Evolutionary conservation across 2,888 invertebrate genomes (phyloP).

Genomic region (Arrhopalites spinosus): DNA sequence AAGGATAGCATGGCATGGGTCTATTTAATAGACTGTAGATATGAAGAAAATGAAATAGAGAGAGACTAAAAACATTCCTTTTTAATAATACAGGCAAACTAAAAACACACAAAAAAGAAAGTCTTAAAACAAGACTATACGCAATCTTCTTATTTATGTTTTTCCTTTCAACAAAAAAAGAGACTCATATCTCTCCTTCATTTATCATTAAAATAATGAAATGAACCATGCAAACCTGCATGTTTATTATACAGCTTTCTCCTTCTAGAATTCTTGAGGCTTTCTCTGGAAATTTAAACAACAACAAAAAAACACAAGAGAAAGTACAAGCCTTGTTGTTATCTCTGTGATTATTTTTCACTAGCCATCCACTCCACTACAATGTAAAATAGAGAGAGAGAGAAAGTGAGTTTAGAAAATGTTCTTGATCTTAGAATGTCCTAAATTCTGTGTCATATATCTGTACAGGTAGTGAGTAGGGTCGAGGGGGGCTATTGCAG

Average conservation of each 20-base stretch:
- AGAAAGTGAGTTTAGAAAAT: too few species aligned
- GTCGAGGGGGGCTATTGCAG: too few species aligned
- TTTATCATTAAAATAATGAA: slow-evolving; percentile 23
- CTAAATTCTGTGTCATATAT: too few species aligned
- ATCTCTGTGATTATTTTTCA: too few species aligned
- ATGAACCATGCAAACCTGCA: slow-evolving; percentile 16
- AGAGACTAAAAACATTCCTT: not conserved
- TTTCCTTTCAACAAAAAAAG: not conserved
- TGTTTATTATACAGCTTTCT: slow-evolving; percentile 15
- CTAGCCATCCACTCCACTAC: too few species aligned
- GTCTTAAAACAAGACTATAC: not conserved
- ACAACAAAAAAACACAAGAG: too few species aligned
- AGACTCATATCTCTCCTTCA: not conserved
- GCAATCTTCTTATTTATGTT: not conserved
- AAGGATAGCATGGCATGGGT: not conserved
- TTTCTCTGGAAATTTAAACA: too few species aligned
- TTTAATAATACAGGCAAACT: not conserved
- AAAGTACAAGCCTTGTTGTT: too few species aligned
- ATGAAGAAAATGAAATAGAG: not conserved
- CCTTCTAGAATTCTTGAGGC: too few species aligned
- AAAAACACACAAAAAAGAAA: not conserved
- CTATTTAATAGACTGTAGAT: not conserved
- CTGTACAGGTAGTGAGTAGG: too few species aligned
- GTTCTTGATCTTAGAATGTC: too few species aligned
- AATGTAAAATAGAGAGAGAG: too few species aligned